These are phyloP conservation scores for Tinea semifulvella DNA, from an alignment of 2,888 invertebrate species.

Conservation along the genomic window DNA sequence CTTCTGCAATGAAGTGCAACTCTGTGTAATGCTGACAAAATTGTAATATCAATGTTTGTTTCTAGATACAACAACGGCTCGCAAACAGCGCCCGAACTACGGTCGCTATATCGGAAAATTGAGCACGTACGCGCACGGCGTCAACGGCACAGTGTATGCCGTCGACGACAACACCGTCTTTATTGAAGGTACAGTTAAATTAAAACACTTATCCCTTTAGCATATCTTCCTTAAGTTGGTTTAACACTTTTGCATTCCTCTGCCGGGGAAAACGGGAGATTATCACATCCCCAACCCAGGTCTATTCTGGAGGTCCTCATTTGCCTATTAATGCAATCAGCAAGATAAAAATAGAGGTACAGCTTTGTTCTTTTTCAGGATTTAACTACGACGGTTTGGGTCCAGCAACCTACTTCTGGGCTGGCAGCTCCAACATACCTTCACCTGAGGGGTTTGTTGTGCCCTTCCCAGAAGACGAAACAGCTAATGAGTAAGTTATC, in stretches of 20 bases:
- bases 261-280: no score
- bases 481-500: conserved; percentile 74
- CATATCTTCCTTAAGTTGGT: no score
- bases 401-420: conserved; percentile 92
- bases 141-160: conserved; percentile 84
- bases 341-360: no score
- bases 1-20: no score
- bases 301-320: no score
- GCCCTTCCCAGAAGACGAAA: conserved; percentile 87
- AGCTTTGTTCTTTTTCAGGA: conserved; percentile 58
- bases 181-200: conserved; percentile 68
- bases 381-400: conserved; percentile 91
- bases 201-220: no score
- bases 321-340: no score
- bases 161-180: conserved; percentile 90
- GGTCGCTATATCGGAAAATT: conserved; percentile 80
- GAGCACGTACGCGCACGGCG: conserved; percentile 79
- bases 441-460: conserved; percentile 85
- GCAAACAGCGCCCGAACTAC: conserved; percentile 72
- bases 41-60: conserved; percentile 9
- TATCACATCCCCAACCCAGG: no score
- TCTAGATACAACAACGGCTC: conserved; percentile 30
- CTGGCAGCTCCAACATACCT: conserved; percentile 81
- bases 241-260: no score
- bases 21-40: no score